Conservation (phyloP, 2,888 invertebrate genomes). For the Amphimallon solstitiale region DNA sequence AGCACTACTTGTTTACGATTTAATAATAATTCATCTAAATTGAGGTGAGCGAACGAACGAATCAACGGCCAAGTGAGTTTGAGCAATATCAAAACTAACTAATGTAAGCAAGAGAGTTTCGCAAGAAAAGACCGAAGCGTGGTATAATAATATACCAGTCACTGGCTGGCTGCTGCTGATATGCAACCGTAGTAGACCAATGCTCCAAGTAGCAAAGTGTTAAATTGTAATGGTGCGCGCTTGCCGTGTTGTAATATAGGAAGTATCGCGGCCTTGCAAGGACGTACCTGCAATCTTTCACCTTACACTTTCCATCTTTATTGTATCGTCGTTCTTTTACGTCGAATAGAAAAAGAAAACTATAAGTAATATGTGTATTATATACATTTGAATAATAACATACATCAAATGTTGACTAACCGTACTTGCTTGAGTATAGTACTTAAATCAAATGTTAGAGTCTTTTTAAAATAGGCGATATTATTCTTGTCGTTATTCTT, state of each 20-base stretch:
- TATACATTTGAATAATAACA: too few relatives aligned
- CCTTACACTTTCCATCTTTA: slow-evolving; percentile 44
- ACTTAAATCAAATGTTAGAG: too few relatives aligned
- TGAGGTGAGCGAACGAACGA: slow-evolving; percentile 13
- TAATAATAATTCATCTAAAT: slow-evolving; percentile 26
- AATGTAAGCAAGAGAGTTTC: slow-evolving; percentile 9
- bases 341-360: slow-evolving; percentile 1
- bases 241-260: slow-evolving; percentile 58
- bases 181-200: neutral
- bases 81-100: slow-evolving; percentile 15
- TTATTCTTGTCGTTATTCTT: too few relatives aligned
- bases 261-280: slow-evolving; percentile 62
- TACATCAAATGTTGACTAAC: neutral
- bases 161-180: slow-evolving; percentile 14
- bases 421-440: too few relatives aligned
- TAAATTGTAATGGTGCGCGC: slow-evolving; percentile 33
- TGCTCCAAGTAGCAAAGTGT: slow-evolving; percentile 2
- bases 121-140: slow-evolving; percentile 6
- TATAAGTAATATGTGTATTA: too few relatives aligned
- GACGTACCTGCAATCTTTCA: slow-evolving; percentile 58
- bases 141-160: slow-evolving; percentile 24
- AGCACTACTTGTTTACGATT: slow-evolving; percentile 5
- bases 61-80: slow-evolving; percentile 5
- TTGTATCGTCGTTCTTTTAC: neutral
- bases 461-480: too few relatives aligned